Conservation (phyloP, 2,888 invertebrate genomes). For the Leptinotarsa rubiginosa region DNA sequence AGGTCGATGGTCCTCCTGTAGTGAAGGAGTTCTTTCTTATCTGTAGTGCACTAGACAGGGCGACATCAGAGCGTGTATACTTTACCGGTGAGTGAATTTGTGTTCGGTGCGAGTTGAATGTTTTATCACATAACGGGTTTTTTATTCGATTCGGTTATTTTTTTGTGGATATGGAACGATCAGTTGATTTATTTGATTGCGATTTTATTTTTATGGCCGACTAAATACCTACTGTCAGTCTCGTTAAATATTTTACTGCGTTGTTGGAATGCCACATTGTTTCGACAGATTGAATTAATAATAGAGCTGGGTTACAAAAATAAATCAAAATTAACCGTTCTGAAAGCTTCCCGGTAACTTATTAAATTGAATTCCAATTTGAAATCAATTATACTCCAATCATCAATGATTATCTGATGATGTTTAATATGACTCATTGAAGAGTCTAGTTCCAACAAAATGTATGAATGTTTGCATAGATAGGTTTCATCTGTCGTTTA, state of each 20-base stretch:
- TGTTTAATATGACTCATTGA: not conserved
- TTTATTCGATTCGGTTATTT: not conserved
- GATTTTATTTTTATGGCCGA: not conserved
- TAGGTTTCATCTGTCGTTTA: too few relatives aligned
- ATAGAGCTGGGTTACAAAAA: not conserved
- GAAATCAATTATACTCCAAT: not conserved
- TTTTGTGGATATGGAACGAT: not conserved
- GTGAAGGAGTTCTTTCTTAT: constrained; percentile 50
- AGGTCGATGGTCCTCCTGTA: constrained; percentile 62
- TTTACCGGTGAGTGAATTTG: constrained; percentile 18
- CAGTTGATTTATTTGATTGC: not conserved
- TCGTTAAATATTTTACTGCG: not conserved
- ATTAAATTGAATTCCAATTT: not conserved
- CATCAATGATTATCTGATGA: not conserved
- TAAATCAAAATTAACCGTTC: too few relatives aligned
- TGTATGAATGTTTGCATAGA: too few relatives aligned
- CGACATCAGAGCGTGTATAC: constrained; percentile 12
- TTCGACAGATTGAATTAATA: not conserved
- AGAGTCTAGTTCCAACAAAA: too few relatives aligned
- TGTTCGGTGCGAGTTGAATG: constrained; percentile 17
- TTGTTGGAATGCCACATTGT: not conserved
- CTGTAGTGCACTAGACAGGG: constrained; percentile 41
- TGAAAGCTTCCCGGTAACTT: too few relatives aligned
- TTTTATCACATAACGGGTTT: constrained; percentile 16
- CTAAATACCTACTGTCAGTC: not conserved